Evolutionary conservation across 2,113 vertebrate genomes (phyloP).

Genomic region (Cephalopterus ornatus): DNA sequence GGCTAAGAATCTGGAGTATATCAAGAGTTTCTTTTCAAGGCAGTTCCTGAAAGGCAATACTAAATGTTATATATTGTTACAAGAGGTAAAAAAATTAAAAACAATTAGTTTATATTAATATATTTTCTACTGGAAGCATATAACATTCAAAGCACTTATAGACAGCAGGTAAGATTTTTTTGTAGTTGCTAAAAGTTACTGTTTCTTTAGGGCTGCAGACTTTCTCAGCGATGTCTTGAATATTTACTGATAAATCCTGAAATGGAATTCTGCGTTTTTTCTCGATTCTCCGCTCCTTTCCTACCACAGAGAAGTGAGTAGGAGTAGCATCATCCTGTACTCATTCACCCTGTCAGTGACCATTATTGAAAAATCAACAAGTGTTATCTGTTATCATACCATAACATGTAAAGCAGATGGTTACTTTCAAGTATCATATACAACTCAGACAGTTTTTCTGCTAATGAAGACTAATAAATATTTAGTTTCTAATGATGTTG

Average conservation of each 20-base stretch:
- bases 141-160: background rate
- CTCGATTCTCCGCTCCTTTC: background rate
- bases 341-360: background rate
- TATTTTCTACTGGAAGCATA: background rate
- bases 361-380: background rate
- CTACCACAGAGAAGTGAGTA: background rate
- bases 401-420: background rate
- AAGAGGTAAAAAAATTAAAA: background rate
- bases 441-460: background rate
- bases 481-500: background rate
- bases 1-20: background rate
- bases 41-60: background rate
- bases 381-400: background rate
- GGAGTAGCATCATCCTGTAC: background rate
- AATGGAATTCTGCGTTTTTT: background rate
- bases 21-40: background rate
- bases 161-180: background rate
- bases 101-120: background rate
- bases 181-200: background rate
- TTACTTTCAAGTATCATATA: background rate
- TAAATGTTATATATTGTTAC: background rate
- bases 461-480: constrained; percentile 1
- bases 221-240: background rate
- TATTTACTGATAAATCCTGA: background rate
- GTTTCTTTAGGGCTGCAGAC: background rate